phyloP scores from a whole-genome alignment of 2,888 invertebrate species.

The Deilephila porcellus region DNA sequence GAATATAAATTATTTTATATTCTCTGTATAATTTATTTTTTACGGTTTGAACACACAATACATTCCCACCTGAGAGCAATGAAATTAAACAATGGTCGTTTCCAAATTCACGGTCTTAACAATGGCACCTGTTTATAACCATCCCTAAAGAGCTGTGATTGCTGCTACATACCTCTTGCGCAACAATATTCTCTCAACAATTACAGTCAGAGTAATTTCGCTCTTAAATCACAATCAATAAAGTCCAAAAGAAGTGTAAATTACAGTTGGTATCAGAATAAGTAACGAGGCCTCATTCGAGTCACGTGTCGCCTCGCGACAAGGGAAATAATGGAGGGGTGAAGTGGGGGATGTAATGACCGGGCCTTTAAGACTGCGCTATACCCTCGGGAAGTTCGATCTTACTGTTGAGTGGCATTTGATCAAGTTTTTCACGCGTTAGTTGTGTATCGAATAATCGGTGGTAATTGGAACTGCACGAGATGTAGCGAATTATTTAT shows the following conservation, averaged over 20 bases:
- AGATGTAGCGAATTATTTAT: too few species aligned
- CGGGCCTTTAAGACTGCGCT: conserved; percentile 50
- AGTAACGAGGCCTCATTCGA: conserved; percentile 60
- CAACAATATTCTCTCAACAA: conserved; percentile 16
- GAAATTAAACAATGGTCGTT: conserved; percentile 12
- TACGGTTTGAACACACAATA: too few species aligned
- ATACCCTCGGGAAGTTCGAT: conserved; percentile 41
- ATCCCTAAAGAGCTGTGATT: conserved; percentile 60
- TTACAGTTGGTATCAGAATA: conserved; percentile 42
- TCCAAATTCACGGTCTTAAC: conserved; percentile 34
- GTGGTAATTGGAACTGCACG: neutral
- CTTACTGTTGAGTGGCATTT: conserved; percentile 17
- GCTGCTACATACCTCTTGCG: conserved; percentile 44
- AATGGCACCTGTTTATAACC: conserved; percentile 56
- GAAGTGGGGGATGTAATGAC: conserved; percentile 50
- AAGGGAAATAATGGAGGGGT: conserved; percentile 58
- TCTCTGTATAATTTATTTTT: too few species aligned
- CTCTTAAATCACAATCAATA: conserved; percentile 36
- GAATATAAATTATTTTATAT: too few species aligned
- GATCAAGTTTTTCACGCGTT: conserved; percentile 2
- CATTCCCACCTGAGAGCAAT: neutral
- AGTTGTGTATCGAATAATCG: neutral
- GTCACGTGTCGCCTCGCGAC: conserved; percentile 59
- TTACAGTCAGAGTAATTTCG: conserved; percentile 32
- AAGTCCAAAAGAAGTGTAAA: neutral